phyloP scores from a whole-genome alignment of 2,888 invertebrate species.

The Chironomus tentans region DNA sequence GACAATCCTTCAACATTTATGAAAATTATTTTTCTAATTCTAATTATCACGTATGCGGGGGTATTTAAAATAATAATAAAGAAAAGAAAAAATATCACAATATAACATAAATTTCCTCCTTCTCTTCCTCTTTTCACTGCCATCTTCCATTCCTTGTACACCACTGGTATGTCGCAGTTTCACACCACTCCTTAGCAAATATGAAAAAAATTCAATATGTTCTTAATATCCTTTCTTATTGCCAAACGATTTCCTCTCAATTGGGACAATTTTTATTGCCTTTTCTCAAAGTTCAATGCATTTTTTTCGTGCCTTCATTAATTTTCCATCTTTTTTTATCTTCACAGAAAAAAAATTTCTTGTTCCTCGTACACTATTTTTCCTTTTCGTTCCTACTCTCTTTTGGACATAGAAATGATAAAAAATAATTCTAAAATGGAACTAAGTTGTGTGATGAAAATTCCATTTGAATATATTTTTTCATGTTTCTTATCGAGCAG shows the following conservation, averaged over 20 bases:
- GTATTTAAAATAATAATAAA: too few species aligned
- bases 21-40: not conserved
- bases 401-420: not conserved
- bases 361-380: not conserved
- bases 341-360: not conserved
- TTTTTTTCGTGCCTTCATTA: not conserved
- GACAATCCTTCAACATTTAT: too few species aligned
- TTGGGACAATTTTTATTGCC: not conserved
- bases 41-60: too few species aligned
- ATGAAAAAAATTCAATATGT: conserved; percentile 23
- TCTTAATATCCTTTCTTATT: not conserved
- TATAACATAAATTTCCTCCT: not conserved
- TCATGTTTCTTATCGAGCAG: not conserved
- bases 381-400: not conserved
- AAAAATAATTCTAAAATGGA: not conserved
- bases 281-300: not conserved
- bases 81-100: too few species aligned
- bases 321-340: not conserved
- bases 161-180: not conserved
- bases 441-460: not conserved
- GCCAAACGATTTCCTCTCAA: not conserved
- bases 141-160: not conserved
- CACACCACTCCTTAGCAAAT: conserved; percentile 12
- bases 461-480: not conserved
- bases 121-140: not conserved